A percentile compares a stretch with the other conserved stretches of the same genome.
Conservation (phyloP, 1,140 invertebrate species). For the Antheraea pernyi region DNA sequence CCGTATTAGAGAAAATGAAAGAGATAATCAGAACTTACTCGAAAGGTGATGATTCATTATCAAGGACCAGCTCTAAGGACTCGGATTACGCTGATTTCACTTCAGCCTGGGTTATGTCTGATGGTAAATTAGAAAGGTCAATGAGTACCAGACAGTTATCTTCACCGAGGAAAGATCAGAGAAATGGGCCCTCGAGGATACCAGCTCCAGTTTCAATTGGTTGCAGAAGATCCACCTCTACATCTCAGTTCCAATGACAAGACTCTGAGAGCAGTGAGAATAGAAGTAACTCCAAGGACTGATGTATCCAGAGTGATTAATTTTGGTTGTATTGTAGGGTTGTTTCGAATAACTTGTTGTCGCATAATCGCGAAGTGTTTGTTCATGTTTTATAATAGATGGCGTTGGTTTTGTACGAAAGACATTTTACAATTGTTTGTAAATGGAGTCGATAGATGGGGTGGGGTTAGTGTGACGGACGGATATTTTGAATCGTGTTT, state of each 20-base stretch:
- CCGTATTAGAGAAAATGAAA: conserved; percentile 86
- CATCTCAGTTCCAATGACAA: conserved; percentile 68
- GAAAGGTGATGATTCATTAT: conserved; percentile 69
- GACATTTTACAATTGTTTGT: background rate
- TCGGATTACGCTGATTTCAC: conserved; percentile 84
- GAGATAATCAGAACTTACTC: conserved; percentile 84
- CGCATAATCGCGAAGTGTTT: conserved; percentile 5
- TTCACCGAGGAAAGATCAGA: conserved; percentile 80
- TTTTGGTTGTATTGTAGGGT: background rate
- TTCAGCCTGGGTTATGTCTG: conserved; percentile 86
- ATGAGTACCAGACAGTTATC: conserved; percentile 73
- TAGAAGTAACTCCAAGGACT: conserved; percentile 4
- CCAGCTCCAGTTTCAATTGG: conserved; percentile 79
- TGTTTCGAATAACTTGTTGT: background rate
- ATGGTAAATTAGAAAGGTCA: conserved; percentile 81
- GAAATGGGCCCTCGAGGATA: conserved; percentile 77
- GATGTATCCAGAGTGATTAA: background rate
- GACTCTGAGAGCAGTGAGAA: conserved; percentile 25
- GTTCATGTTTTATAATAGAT: conserved; percentile 7
- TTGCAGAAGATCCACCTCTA: conserved; percentile 71
- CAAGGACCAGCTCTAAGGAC: conserved; percentile 78
- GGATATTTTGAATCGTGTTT: conserved; percentile 4
- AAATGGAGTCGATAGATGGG: conserved; percentile 1
- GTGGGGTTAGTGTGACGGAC: conserved; percentile 4
- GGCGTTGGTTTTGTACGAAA: conserved; percentile 4